Conservation (phyloP, 2,888 invertebrate genomes). For the Gari tellinella region DNA sequence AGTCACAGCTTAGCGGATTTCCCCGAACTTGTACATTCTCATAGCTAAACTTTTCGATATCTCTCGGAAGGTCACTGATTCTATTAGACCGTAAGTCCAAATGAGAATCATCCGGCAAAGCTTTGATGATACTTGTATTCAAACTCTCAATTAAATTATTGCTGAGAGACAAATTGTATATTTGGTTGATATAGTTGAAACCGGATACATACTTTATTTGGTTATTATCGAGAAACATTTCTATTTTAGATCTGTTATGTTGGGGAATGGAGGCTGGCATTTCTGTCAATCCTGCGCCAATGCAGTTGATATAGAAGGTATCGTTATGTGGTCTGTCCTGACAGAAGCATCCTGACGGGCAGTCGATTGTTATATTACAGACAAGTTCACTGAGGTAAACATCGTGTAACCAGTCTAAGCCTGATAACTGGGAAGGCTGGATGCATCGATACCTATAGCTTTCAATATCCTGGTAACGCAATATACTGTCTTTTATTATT, state of each 20-base stretch:
- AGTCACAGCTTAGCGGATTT: conserved; percentile 59
- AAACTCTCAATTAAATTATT: conserved; percentile 45
- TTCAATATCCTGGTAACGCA: conserved; percentile 51
- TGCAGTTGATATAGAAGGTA: conserved; percentile 55
- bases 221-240: conserved; percentile 54
- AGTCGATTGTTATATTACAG: conserved; percentile 46
- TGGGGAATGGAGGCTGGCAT: conserved; percentile 50
- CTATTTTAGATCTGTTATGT: conserved; percentile 22
- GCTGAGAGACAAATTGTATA: conserved; percentile 49
- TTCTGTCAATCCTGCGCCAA: conserved; percentile 29
- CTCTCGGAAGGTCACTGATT: conserved; percentile 35
- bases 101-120: conserved; percentile 16
- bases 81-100: conserved; percentile 37
- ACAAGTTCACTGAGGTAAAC: conserved; percentile 42
- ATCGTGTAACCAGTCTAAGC: conserved; percentile 61
- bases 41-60: conserved; percentile 44
- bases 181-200: conserved; percentile 31
- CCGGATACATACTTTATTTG: conserved; percentile 31
- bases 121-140: conserved; percentile 28
- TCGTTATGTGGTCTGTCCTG: conserved; percentile 59
- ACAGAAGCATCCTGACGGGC: conserved; percentile 58
- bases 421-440: conserved; percentile 25
- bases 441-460: conserved; percentile 50
- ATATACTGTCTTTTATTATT: conserved; percentile 39
- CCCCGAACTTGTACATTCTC: conserved; percentile 34